phyloP scores from a whole-genome alignment of 2,888 invertebrate genomes.

The Chesias legatella region DNA sequence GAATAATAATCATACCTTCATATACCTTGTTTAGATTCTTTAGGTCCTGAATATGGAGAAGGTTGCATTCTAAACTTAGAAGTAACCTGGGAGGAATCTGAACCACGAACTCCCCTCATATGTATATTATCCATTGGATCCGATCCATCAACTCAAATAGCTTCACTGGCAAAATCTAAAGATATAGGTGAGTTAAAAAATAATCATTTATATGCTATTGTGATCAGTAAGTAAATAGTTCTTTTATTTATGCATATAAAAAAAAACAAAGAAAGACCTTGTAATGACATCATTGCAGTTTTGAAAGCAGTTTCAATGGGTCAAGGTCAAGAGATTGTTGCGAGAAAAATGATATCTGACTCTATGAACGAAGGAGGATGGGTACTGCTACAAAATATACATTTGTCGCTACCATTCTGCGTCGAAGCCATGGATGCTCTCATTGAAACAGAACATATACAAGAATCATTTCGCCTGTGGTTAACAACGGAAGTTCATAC shows the following conservation, averaged over 20 bases:
- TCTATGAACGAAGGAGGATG: slow-evolving; percentile 92
- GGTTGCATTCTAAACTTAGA: slow-evolving; percentile 95
- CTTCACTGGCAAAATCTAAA: slow-evolving; percentile 90
- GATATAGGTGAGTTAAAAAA: slow-evolving; percentile 84
- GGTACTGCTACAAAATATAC: slow-evolving; percentile 97
- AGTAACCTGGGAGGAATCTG: slow-evolving; percentile 93
- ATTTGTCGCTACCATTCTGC: slow-evolving; percentile 96
- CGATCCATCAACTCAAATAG: slow-evolving; percentile 97
- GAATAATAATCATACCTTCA: background rate
- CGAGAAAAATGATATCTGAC: slow-evolving; percentile 89
- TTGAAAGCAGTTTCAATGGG: slow-evolving; percentile 97
- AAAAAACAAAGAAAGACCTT: background rate
- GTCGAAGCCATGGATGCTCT: slow-evolving; percentile 94
- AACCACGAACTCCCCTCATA: slow-evolving; percentile 92
- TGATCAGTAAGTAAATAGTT: no score
- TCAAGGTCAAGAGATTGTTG: slow-evolving; percentile 95
- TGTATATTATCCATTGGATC: slow-evolving; percentile 97
- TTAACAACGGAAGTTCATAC: slow-evolving; percentile 96
- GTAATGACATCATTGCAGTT: slow-evolving; percentile 58
- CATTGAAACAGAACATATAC: slow-evolving; percentile 90
- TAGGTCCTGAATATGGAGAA: slow-evolving; percentile 94
- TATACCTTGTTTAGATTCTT: slow-evolving; percentile 81
- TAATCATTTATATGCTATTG: no score
- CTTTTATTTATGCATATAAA: no score
- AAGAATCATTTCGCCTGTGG: slow-evolving; percentile 94